Percentiles rank a stretch among this genome's conserved stretches.
These are phyloP conservation scores for Pseudonaja textilis DNA, from an alignment of 2,113 vertebrate species.

Conservation along the genomic window DNA sequence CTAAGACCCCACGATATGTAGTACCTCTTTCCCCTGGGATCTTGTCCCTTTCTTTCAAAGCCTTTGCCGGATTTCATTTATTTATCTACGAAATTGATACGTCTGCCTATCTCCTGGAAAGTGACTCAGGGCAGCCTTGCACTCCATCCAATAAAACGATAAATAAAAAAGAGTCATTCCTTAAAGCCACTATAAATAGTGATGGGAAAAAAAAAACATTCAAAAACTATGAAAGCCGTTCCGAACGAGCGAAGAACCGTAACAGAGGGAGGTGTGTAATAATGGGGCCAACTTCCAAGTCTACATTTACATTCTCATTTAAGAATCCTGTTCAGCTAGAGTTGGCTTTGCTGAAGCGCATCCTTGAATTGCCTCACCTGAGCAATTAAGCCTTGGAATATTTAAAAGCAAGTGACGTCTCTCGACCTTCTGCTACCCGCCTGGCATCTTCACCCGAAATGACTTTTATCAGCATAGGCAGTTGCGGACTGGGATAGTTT, in stretches of 20 bases:
- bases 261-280: neutral
- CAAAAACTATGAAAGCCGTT: neutral
- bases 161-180: neutral
- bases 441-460: neutral
- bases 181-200: neutral
- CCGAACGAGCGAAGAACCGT: neutral
- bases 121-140: neutral
- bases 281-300: neutral
- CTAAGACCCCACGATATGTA: neutral
- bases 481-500: neutral
- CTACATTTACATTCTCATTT: neutral
- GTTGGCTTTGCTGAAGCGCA: rapidly evolving
- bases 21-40: neutral
- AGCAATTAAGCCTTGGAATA: rapidly evolving
- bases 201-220: neutral
- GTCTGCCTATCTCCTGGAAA: neutral
- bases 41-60: neutral
- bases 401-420: neutral
- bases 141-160: neutral
- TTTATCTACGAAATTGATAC: neutral
- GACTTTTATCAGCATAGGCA: neutral
- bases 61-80: neutral
- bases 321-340: rapidly evolving
- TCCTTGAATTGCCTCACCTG: neutral
- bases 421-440: neutral